A percentile compares a stretch with the other conserved stretches of the same genome.
phyloP scores from a whole-genome alignment of 2,888 invertebrate genomes.

The Watsonalla cultraria region DNA sequence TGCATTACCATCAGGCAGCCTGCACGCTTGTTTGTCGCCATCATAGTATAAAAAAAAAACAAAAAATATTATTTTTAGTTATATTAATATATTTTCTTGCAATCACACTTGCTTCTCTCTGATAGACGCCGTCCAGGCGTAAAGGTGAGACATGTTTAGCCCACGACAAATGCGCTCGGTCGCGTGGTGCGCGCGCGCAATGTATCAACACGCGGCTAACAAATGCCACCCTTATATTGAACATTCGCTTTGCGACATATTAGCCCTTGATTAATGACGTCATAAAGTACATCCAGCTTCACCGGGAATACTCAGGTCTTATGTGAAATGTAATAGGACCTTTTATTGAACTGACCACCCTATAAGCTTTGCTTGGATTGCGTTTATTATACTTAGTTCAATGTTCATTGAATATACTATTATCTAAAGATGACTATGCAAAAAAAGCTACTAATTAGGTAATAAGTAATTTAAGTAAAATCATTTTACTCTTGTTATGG shows the following conservation, averaged over 20 bases:
- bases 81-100: constrained; percentile 5
- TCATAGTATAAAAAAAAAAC: no score
- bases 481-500: no score
- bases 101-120: constrained; percentile 16
- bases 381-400: neutral
- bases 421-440: neutral
- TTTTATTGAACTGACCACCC: neutral
- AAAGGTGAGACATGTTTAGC: constrained; percentile 3
- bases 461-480: no score
- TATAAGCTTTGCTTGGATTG: neutral
- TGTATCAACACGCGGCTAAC: constrained; percentile 35
- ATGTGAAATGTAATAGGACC: neutral
- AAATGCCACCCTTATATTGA: constrained; percentile 28
- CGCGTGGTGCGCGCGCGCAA: constrained; percentile 36
- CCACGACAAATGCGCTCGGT: constrained; percentile 49
- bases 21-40: no score
- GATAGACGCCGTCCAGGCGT: constrained; percentile 18
- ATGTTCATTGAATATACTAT: neutral
- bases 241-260: constrained; percentile 24
- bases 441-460: no score
- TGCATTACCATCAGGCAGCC: no score
- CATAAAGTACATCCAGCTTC: constrained; percentile 1
- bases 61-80: no score
- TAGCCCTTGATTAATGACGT: constrained; percentile 18
- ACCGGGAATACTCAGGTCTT: constrained; percentile 8